These are phyloP conservation scores for Acrossocheilus wenchowensis DNA, from an alignment of 2,797 vertebrate genomes.

Conservation along the genomic window DNA sequence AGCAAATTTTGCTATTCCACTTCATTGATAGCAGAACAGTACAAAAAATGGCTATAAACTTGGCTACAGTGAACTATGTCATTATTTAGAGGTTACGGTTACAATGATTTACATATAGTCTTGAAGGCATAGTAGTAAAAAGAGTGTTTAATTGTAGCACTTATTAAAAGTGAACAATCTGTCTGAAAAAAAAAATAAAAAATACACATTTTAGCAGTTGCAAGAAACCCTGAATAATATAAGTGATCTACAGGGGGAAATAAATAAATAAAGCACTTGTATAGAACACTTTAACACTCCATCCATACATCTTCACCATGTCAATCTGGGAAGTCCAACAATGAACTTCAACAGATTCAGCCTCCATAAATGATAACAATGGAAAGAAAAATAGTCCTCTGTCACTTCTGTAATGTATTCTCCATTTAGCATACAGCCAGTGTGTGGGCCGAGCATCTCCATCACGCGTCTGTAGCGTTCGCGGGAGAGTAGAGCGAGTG, in stretches of 20 bases:
- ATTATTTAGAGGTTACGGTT: not conserved
- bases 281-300: not conserved
- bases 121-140: not conserved
- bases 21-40: not conserved
- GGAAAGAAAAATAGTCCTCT: slow-evolving; percentile 32
- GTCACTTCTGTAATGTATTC: slow-evolving; percentile 44
- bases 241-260: not conserved
- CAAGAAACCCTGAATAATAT: not conserved
- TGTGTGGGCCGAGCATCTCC: slow-evolving; percentile 26
- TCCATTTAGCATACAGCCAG: slow-evolving; percentile 38
- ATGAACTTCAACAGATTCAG: slow-evolving; percentile 36
- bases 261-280: not conserved
- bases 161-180: not conserved
- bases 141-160: too few relatives aligned
- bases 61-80: not conserved
- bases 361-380: slow-evolving; percentile 39
- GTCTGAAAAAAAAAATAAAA: not conserved
- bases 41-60: not conserved
- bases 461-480: slow-evolving; percentile 22
- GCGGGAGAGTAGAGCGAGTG: slow-evolving; percentile 5
- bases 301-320: slow-evolving; percentile 28
- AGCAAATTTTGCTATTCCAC: not conserved
- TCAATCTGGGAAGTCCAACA: slow-evolving; percentile 38
- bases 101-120: not conserved
- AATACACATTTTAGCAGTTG: not conserved